Evolutionary conservation across 2,113 vertebrate genomes (phyloP), one percentile per base, ranked within the genome.

Genomic region (Neolamprologus ventralis): DNA sequence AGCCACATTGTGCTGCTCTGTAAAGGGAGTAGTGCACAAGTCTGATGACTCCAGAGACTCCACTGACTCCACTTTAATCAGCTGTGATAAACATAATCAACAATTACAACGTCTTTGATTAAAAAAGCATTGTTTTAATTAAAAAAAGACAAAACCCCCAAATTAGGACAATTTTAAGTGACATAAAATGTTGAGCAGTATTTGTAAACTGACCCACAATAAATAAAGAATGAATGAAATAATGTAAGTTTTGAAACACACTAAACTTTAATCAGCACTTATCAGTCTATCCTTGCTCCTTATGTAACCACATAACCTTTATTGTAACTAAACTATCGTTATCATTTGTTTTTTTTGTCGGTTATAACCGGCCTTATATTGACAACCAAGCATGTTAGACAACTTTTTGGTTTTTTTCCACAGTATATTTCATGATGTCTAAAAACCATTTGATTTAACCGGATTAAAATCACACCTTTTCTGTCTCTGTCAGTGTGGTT

Each of bases 281-380:
- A 94, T 96, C 95, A 93, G 95, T 97, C 96, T 96, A 95, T 95
- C 95, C 95, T 94, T 96, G 94, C 92, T 86, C 40, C 9, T 58
- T 53, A 57, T 78, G 19, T 81, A 60, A 86, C 33, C 40, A 63
- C 45, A 1, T 87, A 87, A 87, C 49, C n/a, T 83, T 81, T 81
- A 85, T 90, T 86, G 87, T 60, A 49, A 47, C 88, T 31, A 7
- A 11, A 42, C 35, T 82, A 89, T 80, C 6, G 83, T 78, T 91
- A 35, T 89, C 7, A 42, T 68, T 94, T 90, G 63, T 80, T 21
- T 85, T 89, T 89, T 89, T 53, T 86, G 42, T 85, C 58, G 81
- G 45, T 86, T 93, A 81, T 87, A 85, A 81, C 82, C 81, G 75
- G 57, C 80, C 40, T 81, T 58, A 26, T 79, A 73, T 75, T 85